Evolutionary conservation across 2,113 vertebrate genomes (phyloP), one percentile per base, ranked within the genome.

Genomic region (Ovis canadensis): DNA sequence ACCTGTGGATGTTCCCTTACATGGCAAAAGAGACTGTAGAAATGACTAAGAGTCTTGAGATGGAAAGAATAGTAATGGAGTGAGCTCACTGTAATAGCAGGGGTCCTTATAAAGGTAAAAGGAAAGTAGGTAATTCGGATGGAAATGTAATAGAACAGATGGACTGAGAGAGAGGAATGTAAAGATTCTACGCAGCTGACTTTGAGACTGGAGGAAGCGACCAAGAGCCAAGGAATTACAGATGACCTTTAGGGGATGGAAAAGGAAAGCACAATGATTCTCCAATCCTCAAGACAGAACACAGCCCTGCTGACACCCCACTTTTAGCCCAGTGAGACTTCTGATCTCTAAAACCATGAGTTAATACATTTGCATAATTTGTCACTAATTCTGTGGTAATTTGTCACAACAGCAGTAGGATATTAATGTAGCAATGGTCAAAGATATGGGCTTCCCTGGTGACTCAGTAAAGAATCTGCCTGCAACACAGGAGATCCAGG

Each of bases 1-100:
- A 83, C 16, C 29, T 74, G 36, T 54, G 29, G 36, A 43, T 8
- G 14, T 10, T 57, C 11, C 57, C 14, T 62, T 55, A 25, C 1
- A 16, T 1, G 27, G 78, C 6, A 57, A 94, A 67, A 62, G 16
- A 23, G 54, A 62, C n/a, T 59, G 54, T 17, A 71, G 7, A 88
- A 62, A 43, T 81, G n/a, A 81, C 50, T 9, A 91, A 43, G 57
- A 82, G 52, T 64, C 88, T 71, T 87, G 74, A 90, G n/a, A 31
- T 52, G 3, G 7, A 2, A 6, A 88, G 21, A 55, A 25, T 43
- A 78, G 52, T n/a, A 77, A 45, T 19, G 71, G 21, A 14, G 8
- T 33, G 16, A 31, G 8, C 3, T 48, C 12, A 92, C 29, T 55
- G 62, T 57, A 90, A 90, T 31, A 8, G 36, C 74, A 55, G 54